phyloP scores from a whole-genome alignment of 1,140 invertebrate genomes.

The Neotoxoptera formosana region DNA sequence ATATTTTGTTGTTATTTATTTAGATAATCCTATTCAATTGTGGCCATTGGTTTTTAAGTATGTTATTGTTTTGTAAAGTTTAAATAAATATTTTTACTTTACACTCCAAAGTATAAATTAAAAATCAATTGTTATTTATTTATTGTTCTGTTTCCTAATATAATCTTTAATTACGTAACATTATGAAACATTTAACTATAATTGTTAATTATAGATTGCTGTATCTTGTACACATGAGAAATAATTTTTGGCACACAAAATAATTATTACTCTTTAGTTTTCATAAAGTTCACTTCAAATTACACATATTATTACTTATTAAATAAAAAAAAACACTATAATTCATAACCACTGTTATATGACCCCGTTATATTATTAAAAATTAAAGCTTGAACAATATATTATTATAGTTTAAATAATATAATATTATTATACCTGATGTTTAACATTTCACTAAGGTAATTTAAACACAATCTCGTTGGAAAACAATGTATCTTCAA shows the following conservation, averaged over 20 bases:
- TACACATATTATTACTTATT: not conserved
- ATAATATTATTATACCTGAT: not conserved
- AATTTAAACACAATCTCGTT: not conserved
- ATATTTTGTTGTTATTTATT: not conserved
- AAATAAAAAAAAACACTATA: not conserved
- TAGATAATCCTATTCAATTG: not conserved
- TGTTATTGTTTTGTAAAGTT: not conserved
- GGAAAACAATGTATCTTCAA: not conserved
- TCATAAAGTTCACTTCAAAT: not conserved
- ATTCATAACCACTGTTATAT: not conserved
- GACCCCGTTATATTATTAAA: not conserved
- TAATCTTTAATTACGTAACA: not conserved
- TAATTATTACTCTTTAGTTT: not conserved
- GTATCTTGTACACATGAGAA: not conserved
- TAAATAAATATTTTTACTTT: not conserved
- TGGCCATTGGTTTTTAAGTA: not conserved
- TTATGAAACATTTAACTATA: not conserved
- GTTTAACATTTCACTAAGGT: not conserved
- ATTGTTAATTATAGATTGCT: not conserved
- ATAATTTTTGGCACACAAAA: not conserved
- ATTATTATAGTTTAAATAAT: not conserved
- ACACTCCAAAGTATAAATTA: no score
- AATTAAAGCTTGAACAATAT: not conserved
- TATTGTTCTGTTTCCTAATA: not conserved
- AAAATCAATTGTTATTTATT: not conserved